Evolutionary conservation across 2,888 invertebrate species (phyloP).

Genomic region (Reticulitermes lucifugus): DNA sequence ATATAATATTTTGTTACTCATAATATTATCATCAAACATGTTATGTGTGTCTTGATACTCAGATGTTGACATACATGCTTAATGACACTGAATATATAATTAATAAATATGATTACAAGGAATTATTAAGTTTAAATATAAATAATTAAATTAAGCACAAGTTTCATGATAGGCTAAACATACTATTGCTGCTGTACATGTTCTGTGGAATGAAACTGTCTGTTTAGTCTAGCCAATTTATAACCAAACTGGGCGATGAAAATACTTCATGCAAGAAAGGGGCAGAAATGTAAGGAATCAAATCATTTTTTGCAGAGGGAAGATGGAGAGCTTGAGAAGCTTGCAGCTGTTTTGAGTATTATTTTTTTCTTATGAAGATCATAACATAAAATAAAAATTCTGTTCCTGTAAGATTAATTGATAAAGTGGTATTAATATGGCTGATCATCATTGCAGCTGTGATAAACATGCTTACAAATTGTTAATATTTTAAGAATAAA

Average conservation of each 20-base stretch:
- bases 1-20: not conserved
- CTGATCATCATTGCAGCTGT: not conserved
- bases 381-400: not conserved
- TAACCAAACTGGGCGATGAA: not conserved
- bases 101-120: not conserved
- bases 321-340: not conserved
- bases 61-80: not conserved
- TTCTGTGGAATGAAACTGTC: not conserved
- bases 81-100: not conserved
- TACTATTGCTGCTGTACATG: not conserved
- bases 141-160: not conserved
- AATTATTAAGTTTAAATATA: not conserved
- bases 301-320: not conserved
- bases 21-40: not conserved
- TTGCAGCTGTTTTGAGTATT: slow-evolving; percentile 16
- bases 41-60: not conserved
- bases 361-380: not conserved
- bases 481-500: slow-evolving; percentile 18
- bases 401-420: not conserved
- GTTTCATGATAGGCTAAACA: not conserved
- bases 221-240: not conserved
- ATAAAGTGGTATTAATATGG: not conserved
- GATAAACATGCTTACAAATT: slow-evolving; percentile 18
- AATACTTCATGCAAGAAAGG: not conserved
- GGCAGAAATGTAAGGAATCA: not conserved